Percentiles rank a stretch among this genome's conserved stretches.
Conservation (phyloP, 35 echinoderm and acorn worm genomes). For the Apostichopus parvimensis region DNA sequence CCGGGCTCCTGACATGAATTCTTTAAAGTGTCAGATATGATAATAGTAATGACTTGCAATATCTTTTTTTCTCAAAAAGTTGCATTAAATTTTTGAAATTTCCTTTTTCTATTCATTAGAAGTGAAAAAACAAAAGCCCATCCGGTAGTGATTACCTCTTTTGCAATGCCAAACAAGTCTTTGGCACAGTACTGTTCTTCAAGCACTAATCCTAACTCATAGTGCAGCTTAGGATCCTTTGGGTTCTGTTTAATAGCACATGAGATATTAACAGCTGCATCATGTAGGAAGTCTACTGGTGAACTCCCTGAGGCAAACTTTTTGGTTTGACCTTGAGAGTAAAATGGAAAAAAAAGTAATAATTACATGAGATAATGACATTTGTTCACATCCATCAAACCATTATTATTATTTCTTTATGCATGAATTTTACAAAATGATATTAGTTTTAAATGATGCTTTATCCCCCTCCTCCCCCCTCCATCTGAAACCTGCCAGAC, state of each 20-base stretch:
- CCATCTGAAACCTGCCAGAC: no score
- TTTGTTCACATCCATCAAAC: no score
- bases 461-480: no score
- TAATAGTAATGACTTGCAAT: no score
- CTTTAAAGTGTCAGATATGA: no score
- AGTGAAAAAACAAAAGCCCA: neutral
- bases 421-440: neutral
- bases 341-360: neutral
- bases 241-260: slow-evolving; percentile 77
- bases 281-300: slow-evolving; percentile 69
- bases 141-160: slow-evolving; percentile 53
- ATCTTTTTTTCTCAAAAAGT: neutral
- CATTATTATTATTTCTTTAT: no score
- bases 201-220: slow-evolving; percentile 75
- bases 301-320: slow-evolving; percentile 69
- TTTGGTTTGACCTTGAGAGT: slow-evolving; percentile 62
- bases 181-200: slow-evolving; percentile 93
- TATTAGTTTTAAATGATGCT: neutral
- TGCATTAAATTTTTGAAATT: neutral
- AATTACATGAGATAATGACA: no score
- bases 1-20: no score
- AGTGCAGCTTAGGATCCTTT: slow-evolving; percentile 80
- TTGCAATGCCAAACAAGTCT: slow-evolving; percentile 86
- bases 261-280: slow-evolving; percentile 73
- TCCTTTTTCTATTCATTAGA: no score